Evolutionary conservation across 2,797 vertebrate genomes (phyloP), one percentile per base, ranked within the genome.

Genomic region (Lindbergichthys nudifrons): DNA sequence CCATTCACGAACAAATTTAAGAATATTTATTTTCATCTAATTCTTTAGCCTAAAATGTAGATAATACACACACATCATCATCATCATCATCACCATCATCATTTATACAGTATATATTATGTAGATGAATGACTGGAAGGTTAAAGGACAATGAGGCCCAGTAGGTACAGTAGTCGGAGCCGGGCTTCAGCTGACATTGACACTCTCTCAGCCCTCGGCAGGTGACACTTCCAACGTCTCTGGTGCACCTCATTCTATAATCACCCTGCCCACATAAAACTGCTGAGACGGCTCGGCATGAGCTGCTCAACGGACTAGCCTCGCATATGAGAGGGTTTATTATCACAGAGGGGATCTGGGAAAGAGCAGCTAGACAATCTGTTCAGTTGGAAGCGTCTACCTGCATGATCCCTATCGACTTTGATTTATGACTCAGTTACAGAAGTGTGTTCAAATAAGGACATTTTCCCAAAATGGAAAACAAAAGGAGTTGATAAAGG

Each of bases 301-400:
- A 72, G 70, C 73, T 21, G 36, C 70, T 73, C 77, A 52, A 46
- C 26, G 47, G 70, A 85, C 66, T 76, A 42, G 59, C 21, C 58
- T 76, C 65, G 85, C 74, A 66, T 74, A 74, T 54, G 88, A 73
- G 79, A 79, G 14, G 74, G 65, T 81, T 80, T 79, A 76, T 81
- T 78, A 73, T 77, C 78, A 68, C 81, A 75, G 73, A 65, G 68
- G 74, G 72, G 67, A 75, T 75, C 65, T 61, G 69, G 73, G 60
- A 54, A 65, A 56, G 65, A 70, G 2, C 62, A 71, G 75, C 60
- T 69, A 57, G 70, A 26, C 80, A n/a, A 66, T 85, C 85, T 89
- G 88, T 82, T 67, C 72, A 82, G 16, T 66, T 80, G 83, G 73
- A 81, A 43, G 60, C 59, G n/a, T 73, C 56, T 1, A 7, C 71